Base-by-base conservation (phyloP, 92 coral and sea anemone genomes). In the Micromussa lordhowensis region DNA sequence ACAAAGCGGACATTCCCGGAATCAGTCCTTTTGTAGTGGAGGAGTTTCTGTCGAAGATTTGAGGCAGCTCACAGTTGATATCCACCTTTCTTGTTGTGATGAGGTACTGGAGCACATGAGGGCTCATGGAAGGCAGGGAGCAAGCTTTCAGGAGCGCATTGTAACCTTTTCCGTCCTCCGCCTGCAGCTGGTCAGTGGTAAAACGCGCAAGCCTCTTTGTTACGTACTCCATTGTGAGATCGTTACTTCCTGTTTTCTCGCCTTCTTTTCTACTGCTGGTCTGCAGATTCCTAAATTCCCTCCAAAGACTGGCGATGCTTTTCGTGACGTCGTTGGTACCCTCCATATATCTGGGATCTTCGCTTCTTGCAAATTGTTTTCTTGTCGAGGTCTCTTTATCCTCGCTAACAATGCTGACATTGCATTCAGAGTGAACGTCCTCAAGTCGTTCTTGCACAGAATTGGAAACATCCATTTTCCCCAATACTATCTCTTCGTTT, bases 71-170 rank as follows among this genome's bases (percentile, higher is more conserved):
- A 72, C 90, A 90, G 68, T 90, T 90, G 57, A 90, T 44, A 66
- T 90, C 78, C 29, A 90, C 86, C 32, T 32, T 74, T 73, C 49
- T 70, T 15, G 26, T 22, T 16, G 2, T 66, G 63, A 90, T 73
- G 6, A 90, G 90, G 75, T 85, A 36, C 57, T 68, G 72, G 14
- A 90, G 63, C 19, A 85, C 66, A 61, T 71, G 85, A 40, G 81
- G 54, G 22, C 86, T 85, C 63, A 79, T 72, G n/a, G 82, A 69
- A 9, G 92, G 86, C n/a, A 90, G 29, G 36, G 92, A 85, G 51
- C 92, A 85, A 64, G 92, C 92, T 72, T 90, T 90, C 3, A 85
- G 61, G 32, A 90, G 82, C 44, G 92, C 92, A 44, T 40, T 90
- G 72, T 79, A 90, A 15, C 92, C 90, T 35, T 63, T 79, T 21